Evolutionary conservation across 2,113 vertebrate species (phyloP).

Genomic region (Laticauda laticaudata): DNA sequence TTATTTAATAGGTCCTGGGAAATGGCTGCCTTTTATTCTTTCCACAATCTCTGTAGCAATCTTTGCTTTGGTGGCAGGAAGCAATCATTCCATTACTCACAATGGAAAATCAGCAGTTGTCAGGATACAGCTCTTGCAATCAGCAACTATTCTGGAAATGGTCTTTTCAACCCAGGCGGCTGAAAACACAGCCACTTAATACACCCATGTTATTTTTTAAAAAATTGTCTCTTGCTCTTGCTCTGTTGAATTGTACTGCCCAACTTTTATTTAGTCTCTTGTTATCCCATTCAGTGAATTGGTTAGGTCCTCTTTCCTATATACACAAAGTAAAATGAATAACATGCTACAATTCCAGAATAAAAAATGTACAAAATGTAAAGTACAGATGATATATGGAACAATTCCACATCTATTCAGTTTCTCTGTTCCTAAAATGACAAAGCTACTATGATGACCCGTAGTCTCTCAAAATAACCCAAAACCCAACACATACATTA

Average conservation of each 20-base stretch:
- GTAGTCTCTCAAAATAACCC: too few species aligned
- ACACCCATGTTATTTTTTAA: neutral
- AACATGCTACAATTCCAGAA: neutral
- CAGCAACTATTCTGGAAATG: neutral
- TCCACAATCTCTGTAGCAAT: neutral
- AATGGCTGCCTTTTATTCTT: neutral
- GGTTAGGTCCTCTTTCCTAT: neutral
- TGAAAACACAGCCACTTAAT: neutral
- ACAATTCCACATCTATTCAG: neutral
- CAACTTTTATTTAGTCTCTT: neutral
- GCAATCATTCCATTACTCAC: neutral
- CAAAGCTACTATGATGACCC: neutral
- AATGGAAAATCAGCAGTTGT: neutral
- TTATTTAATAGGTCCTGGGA: neutral
- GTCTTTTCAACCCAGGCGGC: neutral
- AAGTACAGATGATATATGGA: neutral
- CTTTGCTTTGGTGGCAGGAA: neutral
- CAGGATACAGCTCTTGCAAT: neutral
- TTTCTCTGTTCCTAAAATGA: neutral
- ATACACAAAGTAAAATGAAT: neutral
- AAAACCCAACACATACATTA: too few species aligned
- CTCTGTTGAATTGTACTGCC: neutral
- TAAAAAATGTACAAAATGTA: neutral
- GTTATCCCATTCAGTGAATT: neutral
- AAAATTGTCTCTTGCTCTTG: neutral